Conservation (phyloP, 2,888 invertebrate genomes). For the Tricholauxania praeusta region DNA sequence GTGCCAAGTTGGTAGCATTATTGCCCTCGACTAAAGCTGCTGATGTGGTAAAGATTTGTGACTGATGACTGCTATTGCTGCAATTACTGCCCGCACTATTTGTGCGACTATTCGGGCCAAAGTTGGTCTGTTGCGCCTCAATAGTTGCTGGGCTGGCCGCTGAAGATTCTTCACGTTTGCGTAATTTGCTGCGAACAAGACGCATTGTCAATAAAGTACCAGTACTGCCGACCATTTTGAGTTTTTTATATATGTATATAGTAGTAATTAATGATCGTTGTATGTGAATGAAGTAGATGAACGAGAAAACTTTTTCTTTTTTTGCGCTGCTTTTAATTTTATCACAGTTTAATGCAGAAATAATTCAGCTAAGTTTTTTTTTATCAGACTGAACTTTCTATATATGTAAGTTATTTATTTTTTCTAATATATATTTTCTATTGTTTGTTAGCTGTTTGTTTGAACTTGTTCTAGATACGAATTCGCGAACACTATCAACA, state of each 20-base stretch:
- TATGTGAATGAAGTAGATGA: not conserved
- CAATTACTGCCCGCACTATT: constrained; percentile 59
- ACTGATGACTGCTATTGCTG: constrained; percentile 50
- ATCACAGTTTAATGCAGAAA: constrained; percentile 54
- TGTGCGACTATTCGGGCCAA: constrained; percentile 46
- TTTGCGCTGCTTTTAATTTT: constrained; percentile 27
- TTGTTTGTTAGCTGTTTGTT: too few species aligned
- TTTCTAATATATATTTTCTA: too few species aligned
- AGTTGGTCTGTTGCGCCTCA: constrained; percentile 70
- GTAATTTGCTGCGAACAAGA: constrained; percentile 91
- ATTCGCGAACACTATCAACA: constrained; percentile 14
- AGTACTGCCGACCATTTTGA: constrained; percentile 83
- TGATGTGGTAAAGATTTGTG: constrained; percentile 46
- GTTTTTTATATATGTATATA: constrained; percentile 23
- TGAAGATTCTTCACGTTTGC: constrained; percentile 85
- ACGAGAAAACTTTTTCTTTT: not conserved
- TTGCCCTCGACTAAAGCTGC: constrained; percentile 46
- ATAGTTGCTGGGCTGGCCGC: constrained; percentile 71
- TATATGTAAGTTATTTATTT: too few species aligned
- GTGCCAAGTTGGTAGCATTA: constrained; percentile 44
- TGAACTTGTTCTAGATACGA: too few species aligned
- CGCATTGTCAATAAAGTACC: constrained; percentile 89
- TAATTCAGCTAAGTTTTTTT: constrained; percentile 32
- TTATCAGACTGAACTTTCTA: not conserved
- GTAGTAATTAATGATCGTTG: constrained; percentile 24